Conservation (phyloP, 2,113 vertebrate species). For the Atrichornis clamosus region DNA sequence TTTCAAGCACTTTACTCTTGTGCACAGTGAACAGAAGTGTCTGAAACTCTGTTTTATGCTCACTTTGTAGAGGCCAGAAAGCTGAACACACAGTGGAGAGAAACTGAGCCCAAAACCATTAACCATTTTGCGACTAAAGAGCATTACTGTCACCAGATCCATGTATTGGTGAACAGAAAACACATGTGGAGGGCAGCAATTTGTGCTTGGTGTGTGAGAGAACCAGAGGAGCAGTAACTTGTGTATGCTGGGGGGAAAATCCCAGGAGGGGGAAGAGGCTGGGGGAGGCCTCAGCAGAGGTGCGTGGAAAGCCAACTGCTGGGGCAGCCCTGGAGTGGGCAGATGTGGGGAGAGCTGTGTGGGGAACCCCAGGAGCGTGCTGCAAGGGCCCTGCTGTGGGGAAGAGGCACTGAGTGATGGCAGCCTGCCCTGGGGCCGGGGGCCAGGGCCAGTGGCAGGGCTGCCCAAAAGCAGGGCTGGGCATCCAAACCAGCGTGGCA, state of each 20-base stretch:
- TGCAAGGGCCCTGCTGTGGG: not conserved
- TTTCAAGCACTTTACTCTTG: slow-evolving; percentile 13
- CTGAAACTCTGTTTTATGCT: not conserved
- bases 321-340: not conserved
- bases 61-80: not conserved
- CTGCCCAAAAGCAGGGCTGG: not conserved
- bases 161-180: not conserved
- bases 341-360: accelerated
- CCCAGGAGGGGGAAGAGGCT: not conserved
- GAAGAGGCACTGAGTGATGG: not conserved
- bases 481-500: not conserved
- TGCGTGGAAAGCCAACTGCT: not conserved
- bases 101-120: not conserved
- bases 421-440: too few species aligned
- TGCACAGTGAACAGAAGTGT: slow-evolving; percentile 4
- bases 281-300: not conserved
- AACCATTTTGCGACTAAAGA: not conserved
- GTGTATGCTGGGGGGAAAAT: not conserved
- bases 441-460: too few species aligned
- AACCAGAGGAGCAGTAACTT: not conserved
- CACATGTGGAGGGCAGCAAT: not conserved
- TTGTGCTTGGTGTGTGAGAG: not conserved
- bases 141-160: not conserved
- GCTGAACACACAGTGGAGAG: not conserved
- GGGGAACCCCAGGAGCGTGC: not conserved